Evolutionary conservation across 2,113 vertebrate species (phyloP), one percentile per base, ranked within the genome.

Genomic region (Corythornis madagascariensis): DNA sequence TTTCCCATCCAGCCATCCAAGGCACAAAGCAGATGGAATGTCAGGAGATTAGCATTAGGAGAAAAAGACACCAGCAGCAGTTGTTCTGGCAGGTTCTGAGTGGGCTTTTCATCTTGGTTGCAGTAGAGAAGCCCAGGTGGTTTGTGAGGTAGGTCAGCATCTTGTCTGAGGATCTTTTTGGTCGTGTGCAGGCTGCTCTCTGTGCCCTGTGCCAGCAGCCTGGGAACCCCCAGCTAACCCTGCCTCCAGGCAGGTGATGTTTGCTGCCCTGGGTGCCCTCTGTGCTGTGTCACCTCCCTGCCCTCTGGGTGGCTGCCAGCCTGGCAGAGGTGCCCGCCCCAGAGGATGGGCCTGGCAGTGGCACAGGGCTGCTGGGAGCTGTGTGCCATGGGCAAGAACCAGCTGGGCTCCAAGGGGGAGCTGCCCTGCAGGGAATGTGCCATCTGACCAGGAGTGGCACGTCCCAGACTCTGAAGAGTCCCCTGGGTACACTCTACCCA

Each of bases 301-400:
- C 43, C 47, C 38, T 38, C 38, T 38, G 38, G 38, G 38, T 38
- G 1, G n/a, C 15, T 40, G 16, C 48, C 43, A 38, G 3, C 48
- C 18, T 13, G 71, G n/a, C 72, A 13, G 15, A 3, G 64, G 9
- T 43, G 29, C 47, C 60, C 28, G 3, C 3, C 15, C 3, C 50
- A 42, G 57, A 9, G 24, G 6, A 31, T 13, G 3, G 18, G 42
- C 35, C 43, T 9, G n/a, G 65, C 42, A 21, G 47, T 29, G 26
- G 47, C 17, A 2, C 16, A 10, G 48, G 55, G 56, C 31, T 25
- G 66, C 52, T 2, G 2, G 35, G 40, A 63, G 50, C 16, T 10
- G 7, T 26, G 45, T 4, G 28, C 2, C 7, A 19, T 10, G 2
- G 4, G 4, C 31, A 0, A 48, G 18, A 19, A 5, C 35, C 35